Evolutionary conservation across 2,113 vertebrate species (phyloP), one percentile per base, ranked within the genome.

Genomic region (Nannospalax galili): DNA sequence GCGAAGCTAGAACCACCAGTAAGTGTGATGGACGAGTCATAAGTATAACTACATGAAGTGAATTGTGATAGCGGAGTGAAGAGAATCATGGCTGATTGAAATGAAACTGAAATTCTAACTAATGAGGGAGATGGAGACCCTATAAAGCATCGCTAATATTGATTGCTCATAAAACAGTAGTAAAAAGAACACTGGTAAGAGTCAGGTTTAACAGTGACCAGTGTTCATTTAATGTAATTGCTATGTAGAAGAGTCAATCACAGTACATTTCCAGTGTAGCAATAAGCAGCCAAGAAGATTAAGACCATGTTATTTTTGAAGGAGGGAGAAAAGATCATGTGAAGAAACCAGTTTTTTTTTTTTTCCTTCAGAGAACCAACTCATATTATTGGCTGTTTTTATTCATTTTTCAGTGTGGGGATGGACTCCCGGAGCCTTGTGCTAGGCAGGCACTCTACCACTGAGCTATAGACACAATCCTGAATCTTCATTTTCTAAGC

Each of bases 1-100:
- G 98, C 98, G 62, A 98, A 98, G 86, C 97, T 99, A 95, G 99
- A 99, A 75, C 99, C 98, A 93, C 99, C 99, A 97, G 99, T 99
- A 98, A 99, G 99, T 98, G 62, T 35, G 52, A 10, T 58, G 56
- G 79, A 42, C 24, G n/a, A n/a, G 42, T 35, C 30, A 35, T 19
- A 37, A 37, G 5, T 72, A 17, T 62, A 77, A 69, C 26, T 69
- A 62, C 35, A 20, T 60, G 40, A 37, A 87, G 1, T 69, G n/a
- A 14, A 45, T 80, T 58, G 37, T 32, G 48, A 52, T 52, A 62
- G 5, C 35, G 30, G 60, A 65, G 20, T 32, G 60, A 2, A 22
- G 12, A 37, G 22, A 45, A 3, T 52, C 0, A 2, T 28, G n/a
- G 84, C 84, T 70, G 26, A 85, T 15, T 37, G 84, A 30, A 28